phyloP scores from a whole-genome alignment of 2,888 invertebrate species.

The Torymus aiolomorphi region DNA sequence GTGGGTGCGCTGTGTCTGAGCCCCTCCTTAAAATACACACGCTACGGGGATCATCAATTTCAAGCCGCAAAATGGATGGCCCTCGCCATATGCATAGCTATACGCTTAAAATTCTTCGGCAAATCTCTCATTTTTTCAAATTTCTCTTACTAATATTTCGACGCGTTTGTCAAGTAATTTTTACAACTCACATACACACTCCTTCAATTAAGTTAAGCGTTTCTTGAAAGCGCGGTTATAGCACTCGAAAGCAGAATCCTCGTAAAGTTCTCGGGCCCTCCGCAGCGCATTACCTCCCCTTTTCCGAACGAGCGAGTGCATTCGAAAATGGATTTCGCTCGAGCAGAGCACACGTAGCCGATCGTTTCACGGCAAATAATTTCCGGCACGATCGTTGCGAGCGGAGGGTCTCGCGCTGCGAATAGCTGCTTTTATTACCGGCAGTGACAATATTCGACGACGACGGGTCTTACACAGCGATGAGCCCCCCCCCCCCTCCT shows the following conservation, averaged over 20 bases:
- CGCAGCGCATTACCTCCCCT: no score
- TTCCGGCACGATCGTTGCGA: background rate
- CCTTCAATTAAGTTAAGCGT: no score
- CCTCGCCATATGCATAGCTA: no score
- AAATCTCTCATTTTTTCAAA: background rate
- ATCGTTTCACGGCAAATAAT: constrained; percentile 36
- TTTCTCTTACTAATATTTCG: background rate
- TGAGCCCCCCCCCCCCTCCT: no score
- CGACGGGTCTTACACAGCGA: constrained; percentile 3
- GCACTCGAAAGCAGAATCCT: no score
- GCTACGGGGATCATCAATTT: constrained; percentile 10
- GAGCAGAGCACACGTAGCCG: background rate
- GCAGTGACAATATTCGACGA: constrained; percentile 44
- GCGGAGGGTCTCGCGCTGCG: background rate
- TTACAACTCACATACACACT: background rate
- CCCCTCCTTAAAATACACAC: constrained; percentile 18
- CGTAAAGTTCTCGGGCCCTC: no score
- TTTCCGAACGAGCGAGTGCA: no score
- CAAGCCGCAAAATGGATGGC: no score
- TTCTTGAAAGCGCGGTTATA: no score
- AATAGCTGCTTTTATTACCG: constrained; percentile 9
- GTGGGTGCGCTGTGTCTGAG: background rate
- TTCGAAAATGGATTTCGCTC: no score
- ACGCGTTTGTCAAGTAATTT: background rate
- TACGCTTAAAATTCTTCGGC: no score